Conservation (phyloP, 2,888 invertebrate genomes). For the Microctonus hyperodae region DNA sequence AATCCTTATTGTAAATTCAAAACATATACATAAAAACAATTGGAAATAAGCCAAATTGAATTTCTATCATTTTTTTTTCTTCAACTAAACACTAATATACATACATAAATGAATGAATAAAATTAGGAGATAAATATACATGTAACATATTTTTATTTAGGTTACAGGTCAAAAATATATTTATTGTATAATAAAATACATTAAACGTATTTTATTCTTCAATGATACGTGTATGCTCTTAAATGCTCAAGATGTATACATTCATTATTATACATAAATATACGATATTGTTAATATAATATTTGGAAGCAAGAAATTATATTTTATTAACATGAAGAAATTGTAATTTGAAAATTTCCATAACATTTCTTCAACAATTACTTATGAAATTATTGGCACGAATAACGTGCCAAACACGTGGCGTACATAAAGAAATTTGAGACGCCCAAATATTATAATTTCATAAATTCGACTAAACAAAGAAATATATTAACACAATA, state of each 20-base stretch:
- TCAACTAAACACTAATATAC: neutral
- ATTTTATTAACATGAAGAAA: too few species aligned
- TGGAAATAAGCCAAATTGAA: neutral
- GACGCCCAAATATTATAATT: neutral
- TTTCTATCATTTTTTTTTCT: slow-evolving; percentile 31
- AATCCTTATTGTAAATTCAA: neutral
- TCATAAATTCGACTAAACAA: neutral
- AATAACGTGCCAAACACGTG: slow-evolving; percentile 26
- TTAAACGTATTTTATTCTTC: too few species aligned
- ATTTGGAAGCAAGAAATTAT: too few species aligned
- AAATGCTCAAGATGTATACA: too few species aligned
- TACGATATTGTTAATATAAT: too few species aligned
- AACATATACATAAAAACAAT: neutral
- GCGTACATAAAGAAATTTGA: slow-evolving; percentile 17
- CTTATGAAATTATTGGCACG: slow-evolving; percentile 41
- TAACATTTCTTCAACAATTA: slow-evolving; percentile 14
- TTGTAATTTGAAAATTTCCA: neutral
- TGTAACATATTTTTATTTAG: too few species aligned
- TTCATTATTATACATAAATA: too few species aligned
- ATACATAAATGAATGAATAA: neutral
- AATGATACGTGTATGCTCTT: too few species aligned
- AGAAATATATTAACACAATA: neutral
- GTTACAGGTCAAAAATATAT: too few species aligned
- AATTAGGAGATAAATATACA: too few species aligned
- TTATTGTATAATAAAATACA: too few species aligned